Base-by-base conservation (phyloP, 2,797 vertebrate genomes). In the Chanos chanos region DNA sequence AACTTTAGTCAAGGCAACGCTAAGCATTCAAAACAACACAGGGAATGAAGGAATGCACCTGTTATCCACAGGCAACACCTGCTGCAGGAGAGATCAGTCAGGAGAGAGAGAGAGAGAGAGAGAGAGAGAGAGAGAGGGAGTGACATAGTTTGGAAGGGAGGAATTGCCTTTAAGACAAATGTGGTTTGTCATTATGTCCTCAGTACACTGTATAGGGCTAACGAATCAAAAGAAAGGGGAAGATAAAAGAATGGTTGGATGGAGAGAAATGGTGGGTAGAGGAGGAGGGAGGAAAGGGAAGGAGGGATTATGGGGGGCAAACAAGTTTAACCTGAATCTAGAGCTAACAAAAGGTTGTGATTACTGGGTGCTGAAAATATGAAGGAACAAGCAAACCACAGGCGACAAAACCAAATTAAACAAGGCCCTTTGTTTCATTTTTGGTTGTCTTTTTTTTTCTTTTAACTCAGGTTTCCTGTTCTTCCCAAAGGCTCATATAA, bases 301-400 rank as follows among this genome's bases (percentile, higher is more conserved):
- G 45, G 24, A 5, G 61, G 76, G 75, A 48, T 45, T 64, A 79
- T 75, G 18, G 13, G 70, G 73, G 50, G 75, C 85, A n/a, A 87
- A 89, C 88, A 75, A 85, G 89, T 89, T 70, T 78, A 83, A 89
- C 89, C 86, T 86, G 89, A 85, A 86, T 80, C 70, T 56, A 84
- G 82, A 81, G 80, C 85, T 81, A 89, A 87, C 86, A 89, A 85
- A 78, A 81, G 81, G 74, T 56, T 2, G 33, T 85, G 85, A 89
- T 89, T 89, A 85, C 83, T 77, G 81, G 83, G 80, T 74, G 84
- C 85, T 89, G 86, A 87, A 89, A 84, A 87, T 85, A 87, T 83
- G 83, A 86, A 82, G 82, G 72, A 81, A 77, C 79, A 72, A 77
- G 78, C 68, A 80, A 81, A 83, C 77, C 86, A 74, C 83, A 77